These are phyloP conservation scores for Chrysaora quinquecirrha DNA, from an alignment of 30 jellyfish, hydroid and myxozoan genomes.

Conservation along the genomic window DNA sequence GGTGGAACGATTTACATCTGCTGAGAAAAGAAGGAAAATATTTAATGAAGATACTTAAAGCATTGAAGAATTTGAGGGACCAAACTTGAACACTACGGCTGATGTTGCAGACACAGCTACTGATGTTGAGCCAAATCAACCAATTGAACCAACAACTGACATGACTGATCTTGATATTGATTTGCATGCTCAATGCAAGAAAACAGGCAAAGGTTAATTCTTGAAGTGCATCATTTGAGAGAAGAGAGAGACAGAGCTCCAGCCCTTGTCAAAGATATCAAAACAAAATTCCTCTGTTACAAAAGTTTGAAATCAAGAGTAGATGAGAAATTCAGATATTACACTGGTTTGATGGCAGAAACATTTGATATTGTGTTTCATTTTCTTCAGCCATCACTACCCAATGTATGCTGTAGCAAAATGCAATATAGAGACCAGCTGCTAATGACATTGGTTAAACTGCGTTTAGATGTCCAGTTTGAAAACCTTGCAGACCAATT, in stretches of 20 bases:
- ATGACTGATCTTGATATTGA: too few relatives aligned
- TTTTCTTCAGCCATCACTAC: background rate
- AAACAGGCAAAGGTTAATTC: background rate
- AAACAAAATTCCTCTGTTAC: conserved; percentile 1
- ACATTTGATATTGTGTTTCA: background rate
- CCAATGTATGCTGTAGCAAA: background rate
- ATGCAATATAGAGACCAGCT: conserved; percentile 13
- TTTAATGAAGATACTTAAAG: too few relatives aligned
- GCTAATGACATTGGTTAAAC: conserved; percentile 15
- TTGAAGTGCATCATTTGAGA: conserved; percentile 9
- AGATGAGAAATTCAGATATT: background rate
- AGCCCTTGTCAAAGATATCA: background rate
- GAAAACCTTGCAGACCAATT: conserved; percentile 45
- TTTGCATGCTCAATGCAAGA: background rate
- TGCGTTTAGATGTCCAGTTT: conserved; percentile 13
- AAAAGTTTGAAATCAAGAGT: background rate
- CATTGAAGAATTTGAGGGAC: too few relatives aligned
- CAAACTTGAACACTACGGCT: too few relatives aligned
- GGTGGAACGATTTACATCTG: too few relatives aligned
- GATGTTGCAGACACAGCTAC: too few relatives aligned
- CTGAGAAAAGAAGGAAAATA: too few relatives aligned
- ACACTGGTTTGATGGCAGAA: background rate
- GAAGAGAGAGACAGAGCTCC: conserved; percentile 17
- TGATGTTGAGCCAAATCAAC: too few relatives aligned
- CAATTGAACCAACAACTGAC: too few relatives aligned